phyloP scores from a whole-genome alignment of 2,113 vertebrate genomes.

The Notechis scutatus region DNA sequence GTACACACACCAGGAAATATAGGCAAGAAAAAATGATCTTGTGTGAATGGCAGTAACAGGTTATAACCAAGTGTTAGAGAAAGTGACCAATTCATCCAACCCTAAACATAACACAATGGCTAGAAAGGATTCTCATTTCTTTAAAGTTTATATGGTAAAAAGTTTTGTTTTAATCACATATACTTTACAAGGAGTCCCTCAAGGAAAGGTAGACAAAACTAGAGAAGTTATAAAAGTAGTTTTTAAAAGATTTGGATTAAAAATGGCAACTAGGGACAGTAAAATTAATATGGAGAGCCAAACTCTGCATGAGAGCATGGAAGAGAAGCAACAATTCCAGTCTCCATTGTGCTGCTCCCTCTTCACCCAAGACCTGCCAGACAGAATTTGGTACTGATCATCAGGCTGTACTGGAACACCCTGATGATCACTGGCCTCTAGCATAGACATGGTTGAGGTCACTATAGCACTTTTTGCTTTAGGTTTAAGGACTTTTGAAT shows the following conservation, averaged over 20 bases:
- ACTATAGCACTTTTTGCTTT: background rate
- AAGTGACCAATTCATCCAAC: background rate
- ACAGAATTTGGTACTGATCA: background rate
- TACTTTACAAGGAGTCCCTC: slow-evolving; percentile 49
- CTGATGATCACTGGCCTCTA: background rate
- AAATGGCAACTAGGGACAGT: background rate
- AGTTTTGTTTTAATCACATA: slow-evolving; percentile 27
- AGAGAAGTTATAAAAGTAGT: slow-evolving; percentile 30
- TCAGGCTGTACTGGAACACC: background rate
- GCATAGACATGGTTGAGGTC: background rate
- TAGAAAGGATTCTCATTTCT: slow-evolving; percentile 57
- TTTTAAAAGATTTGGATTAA: slow-evolving; percentile 39
- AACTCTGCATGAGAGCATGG: background rate
- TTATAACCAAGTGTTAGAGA: background rate
- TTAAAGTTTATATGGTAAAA: slow-evolving; percentile 52
- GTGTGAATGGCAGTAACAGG: background rate
- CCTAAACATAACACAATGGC: accelerated
- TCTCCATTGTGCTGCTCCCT: background rate
- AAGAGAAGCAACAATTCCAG: background rate
- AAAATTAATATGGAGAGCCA: background rate
- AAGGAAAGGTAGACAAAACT: background rate
- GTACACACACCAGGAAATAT: background rate
- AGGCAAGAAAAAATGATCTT: background rate
- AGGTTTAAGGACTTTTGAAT: background rate
- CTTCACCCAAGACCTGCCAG: accelerated